Conservation (phyloP, 2,888 invertebrate species). For the Leptinotarsa rubiginosa region DNA sequence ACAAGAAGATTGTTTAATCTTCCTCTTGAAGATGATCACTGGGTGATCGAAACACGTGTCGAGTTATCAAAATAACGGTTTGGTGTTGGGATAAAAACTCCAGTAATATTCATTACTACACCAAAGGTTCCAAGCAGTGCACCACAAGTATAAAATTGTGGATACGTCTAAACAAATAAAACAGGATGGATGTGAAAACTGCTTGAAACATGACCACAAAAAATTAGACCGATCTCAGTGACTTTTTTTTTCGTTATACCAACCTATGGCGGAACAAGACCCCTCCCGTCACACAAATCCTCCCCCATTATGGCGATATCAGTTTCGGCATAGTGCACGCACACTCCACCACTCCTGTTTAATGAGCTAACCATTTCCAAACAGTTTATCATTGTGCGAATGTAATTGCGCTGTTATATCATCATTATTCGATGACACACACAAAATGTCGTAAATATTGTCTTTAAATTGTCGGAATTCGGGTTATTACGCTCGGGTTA, state of each 20-base stretch:
- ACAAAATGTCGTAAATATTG: slow-evolving; percentile 38
- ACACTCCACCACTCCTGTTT: slow-evolving; percentile 54
- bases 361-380: slow-evolving; percentile 60
- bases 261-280: slow-evolving; percentile 26
- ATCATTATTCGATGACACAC: slow-evolving; percentile 57
- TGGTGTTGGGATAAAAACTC: too few relatives aligned
- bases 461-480: slow-evolving; percentile 17
- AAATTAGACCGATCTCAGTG: not conserved
- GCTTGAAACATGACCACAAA: too few relatives aligned
- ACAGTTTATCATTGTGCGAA: slow-evolving; percentile 61
- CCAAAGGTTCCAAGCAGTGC: too few relatives aligned
- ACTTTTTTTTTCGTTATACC: not conserved
- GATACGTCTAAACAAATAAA: too few relatives aligned
- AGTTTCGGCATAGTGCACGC: slow-evolving; percentile 49
- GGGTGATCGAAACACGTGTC: too few relatives aligned
- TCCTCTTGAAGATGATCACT: too few relatives aligned
- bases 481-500: slow-evolving; percentile 5
- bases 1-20: too few relatives aligned
- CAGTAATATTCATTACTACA: too few relatives aligned
- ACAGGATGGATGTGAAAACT: too few relatives aligned
- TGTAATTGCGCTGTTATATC: slow-evolving; percentile 60
- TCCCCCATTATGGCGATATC: slow-evolving; percentile 45
- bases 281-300: slow-evolving; percentile 41
- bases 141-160: too few relatives aligned
- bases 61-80: too few relatives aligned